Evolutionary conservation across 2,888 invertebrate species (phyloP), one percentile per base, ranked within the genome.

Genomic region (Acronicta aceris): DNA sequence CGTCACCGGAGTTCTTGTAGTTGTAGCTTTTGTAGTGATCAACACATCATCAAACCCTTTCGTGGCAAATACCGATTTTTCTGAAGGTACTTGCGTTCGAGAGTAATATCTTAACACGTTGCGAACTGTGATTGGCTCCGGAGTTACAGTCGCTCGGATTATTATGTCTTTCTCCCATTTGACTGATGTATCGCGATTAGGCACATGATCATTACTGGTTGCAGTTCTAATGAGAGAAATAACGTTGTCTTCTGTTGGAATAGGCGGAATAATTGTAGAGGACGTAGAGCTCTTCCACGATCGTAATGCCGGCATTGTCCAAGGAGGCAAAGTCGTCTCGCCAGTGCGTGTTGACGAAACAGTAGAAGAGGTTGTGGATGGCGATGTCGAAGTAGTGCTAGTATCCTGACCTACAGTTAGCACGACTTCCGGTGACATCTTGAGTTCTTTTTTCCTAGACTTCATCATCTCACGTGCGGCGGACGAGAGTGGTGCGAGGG

Each of bases 301-400:
- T 59, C 88, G 86, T 45, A 95, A 87, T 12, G 95, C 95, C 33
- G 95, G 95, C 84, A 95, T 93, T 50, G 94, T 95, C 89, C 95
- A 95, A 7, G 95, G 91, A 45, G 94, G 92, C n/a, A 88, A 86
- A 30, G 92, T 88, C 64, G 72, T 86, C 55, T 89, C 90, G 56
- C 74, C 84, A 7, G 76, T 77, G 7, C 79, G 74, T 13, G 86
- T 82, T 2, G 88, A 65, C 27, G 87, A 61, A 50, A 76, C 56
- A 40, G 83, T 65, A 40, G 83, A 78, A 12, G 84, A 78, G 49
- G 86, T 84, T 36, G 86, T 77, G 55, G 86, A 76, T 9, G 84
- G 71, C 21, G 82, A 84, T 12, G 83, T 81, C 36, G 79, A 83
- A 36, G 78, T 74, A 45, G 89, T 71, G 56, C 79, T 88, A 38